phyloP scores from a whole-genome alignment of 2,113 vertebrate species.

The Prinia subflava region DNA sequence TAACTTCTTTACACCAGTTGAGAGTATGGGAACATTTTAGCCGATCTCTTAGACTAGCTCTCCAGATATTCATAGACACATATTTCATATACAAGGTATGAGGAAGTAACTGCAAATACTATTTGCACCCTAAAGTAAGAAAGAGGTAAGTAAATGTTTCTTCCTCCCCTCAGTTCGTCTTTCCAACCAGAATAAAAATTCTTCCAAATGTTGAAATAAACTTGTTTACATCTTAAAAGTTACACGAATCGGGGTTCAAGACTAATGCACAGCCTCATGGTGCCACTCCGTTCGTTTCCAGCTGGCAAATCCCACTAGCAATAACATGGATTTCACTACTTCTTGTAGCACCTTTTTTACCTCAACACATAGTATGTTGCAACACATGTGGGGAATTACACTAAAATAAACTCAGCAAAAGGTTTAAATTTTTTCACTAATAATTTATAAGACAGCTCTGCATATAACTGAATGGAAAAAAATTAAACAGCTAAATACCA shows the following conservation, averaged over 20 bases:
- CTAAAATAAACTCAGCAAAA: neutral
- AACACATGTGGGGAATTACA: neutral
- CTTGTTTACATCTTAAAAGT: neutral
- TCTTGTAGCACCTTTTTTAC: neutral
- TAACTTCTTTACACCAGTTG: neutral
- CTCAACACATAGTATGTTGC: neutral
- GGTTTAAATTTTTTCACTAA: neutral
- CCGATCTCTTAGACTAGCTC: neutral
- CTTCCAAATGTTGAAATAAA: neutral
- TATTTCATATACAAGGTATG: neutral
- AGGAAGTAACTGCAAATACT: neutral
- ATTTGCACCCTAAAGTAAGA: neutral
- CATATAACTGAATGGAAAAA: neutral
- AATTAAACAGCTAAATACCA: neutral
- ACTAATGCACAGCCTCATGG: neutral
- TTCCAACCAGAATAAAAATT: neutral
- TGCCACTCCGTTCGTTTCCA: neutral
- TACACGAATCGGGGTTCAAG: neutral
- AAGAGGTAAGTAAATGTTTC: neutral
- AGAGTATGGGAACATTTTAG: neutral
- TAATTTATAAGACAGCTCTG: neutral
- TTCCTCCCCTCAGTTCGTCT: neutral
- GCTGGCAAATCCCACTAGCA: neutral
- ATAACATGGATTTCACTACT: neutral
- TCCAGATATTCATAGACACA: neutral